Percentiles rank a stretch among this genome's conserved stretches.
phyloP scores from a whole-genome alignment of 2,888 invertebrate genomes.

The Hetaerina titia region DNA sequence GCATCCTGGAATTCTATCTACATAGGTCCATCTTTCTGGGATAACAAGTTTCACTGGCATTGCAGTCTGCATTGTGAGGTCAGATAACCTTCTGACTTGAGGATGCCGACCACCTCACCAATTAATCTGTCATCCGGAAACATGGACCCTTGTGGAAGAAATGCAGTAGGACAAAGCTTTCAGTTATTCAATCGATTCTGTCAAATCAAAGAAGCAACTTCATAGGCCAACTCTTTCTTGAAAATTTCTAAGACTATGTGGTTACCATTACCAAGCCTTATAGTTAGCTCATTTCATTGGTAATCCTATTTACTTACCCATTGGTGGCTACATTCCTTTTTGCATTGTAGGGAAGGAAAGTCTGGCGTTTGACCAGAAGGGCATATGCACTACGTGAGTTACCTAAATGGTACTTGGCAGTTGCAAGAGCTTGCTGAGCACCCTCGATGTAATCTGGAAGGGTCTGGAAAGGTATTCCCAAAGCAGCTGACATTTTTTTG shows the following conservation, averaged over 20 bases:
- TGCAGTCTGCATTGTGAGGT: no score
- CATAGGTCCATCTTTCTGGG: no score
- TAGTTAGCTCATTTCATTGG: neutral
- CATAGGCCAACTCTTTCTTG: no score
- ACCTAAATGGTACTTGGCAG: constrained; percentile 76
- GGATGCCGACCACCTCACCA: no score
- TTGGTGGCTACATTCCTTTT: constrained; percentile 1
- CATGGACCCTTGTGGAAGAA: no score
- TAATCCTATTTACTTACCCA: constrained; percentile 9
- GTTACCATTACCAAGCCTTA: neutral
- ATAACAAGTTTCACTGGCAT: no score
- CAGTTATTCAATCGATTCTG: no score
- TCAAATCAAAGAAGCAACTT: no score
- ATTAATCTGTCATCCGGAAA: no score
- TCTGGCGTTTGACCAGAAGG: constrained; percentile 76
- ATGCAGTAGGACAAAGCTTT: no score
- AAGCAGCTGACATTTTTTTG: constrained; percentile 72
- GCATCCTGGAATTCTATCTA: no score
- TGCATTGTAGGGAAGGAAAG: constrained; percentile 75
- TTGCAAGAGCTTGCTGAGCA: constrained; percentile 75
- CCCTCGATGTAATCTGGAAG: constrained; percentile 77
- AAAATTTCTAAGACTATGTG: neutral
- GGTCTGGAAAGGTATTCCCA: constrained; percentile 75
- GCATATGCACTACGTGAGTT: constrained; percentile 76
- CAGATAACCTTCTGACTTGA: no score